Evolutionary conservation across 2,888 invertebrate genomes (phyloP).

Genomic region (Cryptocephalus primarius): DNA sequence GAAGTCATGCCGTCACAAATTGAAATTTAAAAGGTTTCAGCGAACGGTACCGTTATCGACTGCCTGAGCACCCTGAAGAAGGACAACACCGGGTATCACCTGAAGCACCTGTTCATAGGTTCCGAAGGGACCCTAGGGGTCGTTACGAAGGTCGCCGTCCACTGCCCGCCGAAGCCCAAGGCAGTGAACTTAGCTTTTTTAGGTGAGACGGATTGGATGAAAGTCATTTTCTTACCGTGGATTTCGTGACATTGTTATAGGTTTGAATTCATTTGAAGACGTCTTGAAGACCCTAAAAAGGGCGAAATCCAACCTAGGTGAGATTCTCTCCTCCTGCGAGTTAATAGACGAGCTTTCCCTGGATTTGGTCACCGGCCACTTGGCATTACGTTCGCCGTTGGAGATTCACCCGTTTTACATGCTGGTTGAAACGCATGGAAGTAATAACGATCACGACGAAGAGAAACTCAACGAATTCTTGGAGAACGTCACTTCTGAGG

Average conservation of each 20-base stretch:
- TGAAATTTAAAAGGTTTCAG: constrained; percentile 51
- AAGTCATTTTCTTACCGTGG: no score
- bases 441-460: constrained; percentile 71
- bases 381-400: constrained; percentile 51
- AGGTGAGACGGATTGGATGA: constrained; percentile 46
- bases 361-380: constrained; percentile 50
- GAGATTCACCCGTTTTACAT: constrained; percentile 69
- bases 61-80: constrained; percentile 80
- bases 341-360: constrained; percentile 75
- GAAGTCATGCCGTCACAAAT: no score
- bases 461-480: constrained; percentile 78
- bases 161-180: constrained; percentile 77
- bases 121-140: constrained; percentile 95
- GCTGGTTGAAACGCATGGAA: constrained; percentile 81
- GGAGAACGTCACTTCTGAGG: constrained; percentile 57
- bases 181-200: constrained; percentile 81
- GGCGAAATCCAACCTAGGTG: constrained; percentile 68
- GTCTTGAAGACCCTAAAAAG: constrained; percentile 63
- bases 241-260: no score
- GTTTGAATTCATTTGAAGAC: constrained; percentile 65
- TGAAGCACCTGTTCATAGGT: constrained; percentile 94
- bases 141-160: constrained; percentile 83
- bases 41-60: constrained; percentile 77
- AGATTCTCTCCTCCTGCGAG: constrained; percentile 93
- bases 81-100: constrained; percentile 95